Conservation (phyloP, 1,140 invertebrate genomes). For the Panagrolaimus sp. region DNA sequence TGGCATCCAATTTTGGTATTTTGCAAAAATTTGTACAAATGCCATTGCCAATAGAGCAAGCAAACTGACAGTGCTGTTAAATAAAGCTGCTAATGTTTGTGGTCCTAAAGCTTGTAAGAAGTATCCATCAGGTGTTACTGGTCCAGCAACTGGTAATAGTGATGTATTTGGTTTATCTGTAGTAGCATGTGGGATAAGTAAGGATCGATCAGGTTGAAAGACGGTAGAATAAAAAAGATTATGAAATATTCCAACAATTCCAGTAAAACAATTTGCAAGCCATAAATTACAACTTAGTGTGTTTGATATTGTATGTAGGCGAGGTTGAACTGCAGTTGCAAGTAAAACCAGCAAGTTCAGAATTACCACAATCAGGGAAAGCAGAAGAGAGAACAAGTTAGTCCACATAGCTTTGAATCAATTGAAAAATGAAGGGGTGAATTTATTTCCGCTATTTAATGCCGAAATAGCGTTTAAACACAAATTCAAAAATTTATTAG, state of each 20-base stretch:
- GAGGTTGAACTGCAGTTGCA: conserved; percentile 10
- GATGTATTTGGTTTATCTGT: too few species aligned
- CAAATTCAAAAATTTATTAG: too few species aligned
- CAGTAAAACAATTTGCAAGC: conserved; percentile 17
- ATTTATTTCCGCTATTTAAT: neutral
- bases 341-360: conserved; percentile 16
- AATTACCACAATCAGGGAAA: conserved; percentile 16
- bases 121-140: neutral
- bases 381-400: conserved; percentile 13
- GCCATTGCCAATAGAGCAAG: conserved; percentile 22
- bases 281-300: conserved; percentile 18
- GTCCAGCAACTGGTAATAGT: neutral
- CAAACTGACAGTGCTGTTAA: conserved; percentile 19
- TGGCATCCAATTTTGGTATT: conserved; percentile 24
- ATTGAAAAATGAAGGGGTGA: neutral
- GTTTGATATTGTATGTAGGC: conserved; percentile 17
- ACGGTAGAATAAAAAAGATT: conserved; percentile 16
- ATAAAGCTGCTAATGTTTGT: conserved; percentile 20
- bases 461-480: too few species aligned
- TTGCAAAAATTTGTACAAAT: conserved; percentile 20
- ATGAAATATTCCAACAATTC: conserved; percentile 18
- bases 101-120: conserved; percentile 14
- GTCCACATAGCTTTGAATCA: conserved; percentile 14
- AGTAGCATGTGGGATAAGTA: neutral
- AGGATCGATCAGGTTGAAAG: neutral